These are phyloP conservation scores for Oscheius sp. DNA, from an alignment of 2,888 invertebrate species.

Conservation along the genomic window DNA sequence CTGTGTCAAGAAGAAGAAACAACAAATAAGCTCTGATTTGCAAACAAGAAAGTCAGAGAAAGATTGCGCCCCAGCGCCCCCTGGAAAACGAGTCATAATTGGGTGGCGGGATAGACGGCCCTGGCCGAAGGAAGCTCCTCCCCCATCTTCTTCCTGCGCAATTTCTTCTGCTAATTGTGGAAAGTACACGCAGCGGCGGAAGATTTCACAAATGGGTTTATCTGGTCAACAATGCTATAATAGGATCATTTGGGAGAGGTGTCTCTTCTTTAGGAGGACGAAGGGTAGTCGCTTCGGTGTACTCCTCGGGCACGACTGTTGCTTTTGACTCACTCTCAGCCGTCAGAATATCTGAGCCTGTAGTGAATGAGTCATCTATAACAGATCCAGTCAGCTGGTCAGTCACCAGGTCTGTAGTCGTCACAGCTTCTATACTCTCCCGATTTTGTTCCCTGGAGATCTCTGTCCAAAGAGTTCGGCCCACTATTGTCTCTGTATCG, in stretches of 20 bases:
- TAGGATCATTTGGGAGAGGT: background rate
- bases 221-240: background rate
- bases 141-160: slow-evolving; percentile 5
- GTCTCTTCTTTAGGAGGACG: background rate
- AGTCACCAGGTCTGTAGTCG: background rate
- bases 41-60: slow-evolving; percentile 19
- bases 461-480: no score
- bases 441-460: background rate
- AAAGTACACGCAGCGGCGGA: background rate
- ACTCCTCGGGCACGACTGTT: background rate
- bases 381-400: background rate
- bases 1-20: background rate
- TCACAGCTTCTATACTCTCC: background rate
- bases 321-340: no score
- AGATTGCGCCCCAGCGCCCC: slow-evolving; percentile 9
- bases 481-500: background rate
- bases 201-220: background rate
- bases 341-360: background rate
- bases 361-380: background rate
- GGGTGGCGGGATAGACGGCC: slow-evolving; percentile 31
- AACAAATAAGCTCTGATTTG: slow-evolving; percentile 2
- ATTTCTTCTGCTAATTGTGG: slow-evolving; percentile 13
- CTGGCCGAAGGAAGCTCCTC: slow-evolving; percentile 5
- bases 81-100: slow-evolving; percentile 34
- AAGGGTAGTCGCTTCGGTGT: background rate